Evolutionary conservation across 2,888 invertebrate species (phyloP).

Genomic region (Keiferia lycopersicella): DNA sequence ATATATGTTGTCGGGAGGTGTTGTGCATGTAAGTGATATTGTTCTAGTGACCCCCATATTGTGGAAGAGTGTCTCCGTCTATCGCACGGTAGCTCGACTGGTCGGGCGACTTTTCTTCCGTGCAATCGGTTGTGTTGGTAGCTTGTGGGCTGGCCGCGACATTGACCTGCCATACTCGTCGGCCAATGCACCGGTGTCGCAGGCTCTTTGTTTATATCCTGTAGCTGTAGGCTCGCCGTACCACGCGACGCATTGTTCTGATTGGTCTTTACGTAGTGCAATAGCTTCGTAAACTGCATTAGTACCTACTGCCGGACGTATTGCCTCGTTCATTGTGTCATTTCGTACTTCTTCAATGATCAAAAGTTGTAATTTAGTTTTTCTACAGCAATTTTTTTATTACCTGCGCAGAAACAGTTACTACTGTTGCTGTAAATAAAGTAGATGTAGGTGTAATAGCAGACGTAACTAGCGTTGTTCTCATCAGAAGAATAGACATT

Average conservation of each 20-base stretch:
- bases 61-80: constrained; percentile 39
- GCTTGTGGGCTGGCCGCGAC: constrained; percentile 60
- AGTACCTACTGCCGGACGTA: not conserved
- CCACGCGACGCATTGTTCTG: constrained; percentile 44
- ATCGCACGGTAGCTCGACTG: constrained; percentile 52
- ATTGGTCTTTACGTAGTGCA: constrained; percentile 27
- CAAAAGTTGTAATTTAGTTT: not conserved
- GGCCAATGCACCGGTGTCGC: constrained; percentile 78
- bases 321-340: constrained; percentile 10
- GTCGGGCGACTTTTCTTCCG: constrained; percentile 67
- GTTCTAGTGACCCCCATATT: constrained; percentile 60
- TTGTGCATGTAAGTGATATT: constrained; percentile 38
- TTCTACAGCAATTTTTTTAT: not conserved
- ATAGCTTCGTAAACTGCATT: constrained; percentile 24
- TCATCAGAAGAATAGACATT: constrained; percentile 22
- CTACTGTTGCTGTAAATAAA: constrained; percentile 10
- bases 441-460: constrained; percentile 5
- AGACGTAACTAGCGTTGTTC: constrained; percentile 20
- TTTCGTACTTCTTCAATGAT: not conserved
- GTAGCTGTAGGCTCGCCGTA: constrained; percentile 56
- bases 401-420: not conserved
- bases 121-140: constrained; percentile 64
- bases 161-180: constrained; percentile 76
- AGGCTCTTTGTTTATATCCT: constrained; percentile 80
- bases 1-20: constrained; percentile 1